Base-by-base conservation (phyloP, 2,113 vertebrate genomes). In the Zeus faber region DNA sequence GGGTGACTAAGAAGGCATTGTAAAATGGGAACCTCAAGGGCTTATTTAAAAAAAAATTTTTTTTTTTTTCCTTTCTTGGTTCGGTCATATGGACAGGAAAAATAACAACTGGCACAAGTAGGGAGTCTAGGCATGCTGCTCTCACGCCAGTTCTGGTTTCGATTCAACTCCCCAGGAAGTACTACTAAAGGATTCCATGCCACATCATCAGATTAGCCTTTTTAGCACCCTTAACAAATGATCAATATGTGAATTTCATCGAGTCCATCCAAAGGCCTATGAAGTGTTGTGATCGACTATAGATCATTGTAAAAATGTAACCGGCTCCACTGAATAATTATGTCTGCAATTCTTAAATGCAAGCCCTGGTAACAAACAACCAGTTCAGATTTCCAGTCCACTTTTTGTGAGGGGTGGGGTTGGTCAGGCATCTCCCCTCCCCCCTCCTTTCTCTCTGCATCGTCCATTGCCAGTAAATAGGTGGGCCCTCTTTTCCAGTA, bases 401-500 rank as follows among this genome's bases (percentile, higher is more conserved):
- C 7, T 37, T 35, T 40, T 44, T 44, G 41, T 44, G 41, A 11
- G 22, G 23, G 18, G 41, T 16, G 16, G 41, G 18, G 16, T 22
- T 23, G 22, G 24, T 14, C 33, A 37, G n/a, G n/a, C 25, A 3
- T 9, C 14, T n/a, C 22, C 35, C 50, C 33, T 40, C 14, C 41
- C 41, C 41, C 16, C 37, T 26, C 77, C 70, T 49, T 56, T 63
- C 37, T 20, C 10, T 0, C 14, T 49, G 55, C 59, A 53, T 20
- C n/a, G 2, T 39, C 45, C 64, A 3, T 17, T 82, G 67, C 76
- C 78, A 85, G 86, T 82, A 84, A 87, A 84, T 57, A 49, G 63
- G 55, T 71, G 49, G 77, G 37, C 61, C 69, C 50, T 41, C 54
- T 84, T 79, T 84, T 76, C 85, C 85, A 77, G 85, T 83, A 79